phyloP scores from a whole-genome alignment of 2,888 invertebrate genomes.

The Cephonodes hylas region DNA sequence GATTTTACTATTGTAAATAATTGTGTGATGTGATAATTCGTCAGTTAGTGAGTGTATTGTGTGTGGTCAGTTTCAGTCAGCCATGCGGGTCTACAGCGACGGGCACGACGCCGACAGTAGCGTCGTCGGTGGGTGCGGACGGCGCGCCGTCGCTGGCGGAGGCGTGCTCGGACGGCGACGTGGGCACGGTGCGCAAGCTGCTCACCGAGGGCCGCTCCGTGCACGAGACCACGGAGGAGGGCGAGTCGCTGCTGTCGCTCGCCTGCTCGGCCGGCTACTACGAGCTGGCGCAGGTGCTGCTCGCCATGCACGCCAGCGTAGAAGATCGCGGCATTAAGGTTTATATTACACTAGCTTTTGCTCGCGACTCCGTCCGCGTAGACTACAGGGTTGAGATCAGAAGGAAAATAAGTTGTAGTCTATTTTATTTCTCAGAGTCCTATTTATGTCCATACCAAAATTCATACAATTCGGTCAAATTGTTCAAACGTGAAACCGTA shows the following conservation, averaged over 20 bases:
- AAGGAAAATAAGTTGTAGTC: too few species aligned
- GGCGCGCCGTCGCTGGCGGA: slow-evolving; percentile 90
- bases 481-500: too few species aligned
- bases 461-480: too few species aligned
- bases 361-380: too few species aligned
- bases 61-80: slow-evolving; percentile 47
- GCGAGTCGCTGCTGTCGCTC: slow-evolving; percentile 96
- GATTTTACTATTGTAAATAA: slow-evolving; percentile 32
- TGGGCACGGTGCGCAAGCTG: slow-evolving; percentile 94
- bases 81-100: slow-evolving; percentile 74
- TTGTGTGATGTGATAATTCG: not conserved
- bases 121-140: slow-evolving; percentile 75
- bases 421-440: too few species aligned
- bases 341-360: slow-evolving; percentile 6
- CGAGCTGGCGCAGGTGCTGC: slow-evolving; percentile 96
- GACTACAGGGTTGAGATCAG: too few species aligned
- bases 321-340: slow-evolving; percentile 97
- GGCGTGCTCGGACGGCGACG: slow-evolving; percentile 97
- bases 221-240: slow-evolving; percentile 98
- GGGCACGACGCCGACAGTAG: slow-evolving; percentile 69
- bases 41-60: not conserved
- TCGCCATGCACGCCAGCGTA: slow-evolving; percentile 98
- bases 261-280: slow-evolving; percentile 99
- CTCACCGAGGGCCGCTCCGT: slow-evolving; percentile 96
- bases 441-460: too few species aligned